A percentile compares a stretch with the other conserved stretches of the same genome.
phyloP scores from a whole-genome alignment of 2,888 invertebrate genomes.

The Drosophila percnosoma region DNA sequence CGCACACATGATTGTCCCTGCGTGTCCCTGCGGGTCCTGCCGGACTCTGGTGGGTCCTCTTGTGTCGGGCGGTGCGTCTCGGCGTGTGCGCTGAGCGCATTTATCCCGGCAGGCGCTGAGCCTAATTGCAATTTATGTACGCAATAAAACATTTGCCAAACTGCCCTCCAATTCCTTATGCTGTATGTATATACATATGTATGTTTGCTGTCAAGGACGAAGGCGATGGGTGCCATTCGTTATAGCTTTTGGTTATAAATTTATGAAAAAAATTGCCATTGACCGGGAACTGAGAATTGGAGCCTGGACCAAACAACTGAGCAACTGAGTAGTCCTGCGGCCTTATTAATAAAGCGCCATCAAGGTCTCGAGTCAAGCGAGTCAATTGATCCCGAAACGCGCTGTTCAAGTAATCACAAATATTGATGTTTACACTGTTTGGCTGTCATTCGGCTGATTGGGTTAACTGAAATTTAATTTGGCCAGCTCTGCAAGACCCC shows the following conservation, averaged over 20 bases:
- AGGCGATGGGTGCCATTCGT: conserved; percentile 57
- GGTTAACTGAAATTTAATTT: conserved; percentile 70
- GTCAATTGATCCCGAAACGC: conserved; percentile 60
- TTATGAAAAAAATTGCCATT: conserved; percentile 68
- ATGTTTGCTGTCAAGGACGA: conserved; percentile 31
- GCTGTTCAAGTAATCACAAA: conserved; percentile 62
- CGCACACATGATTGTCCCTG: conserved; percentile 63
- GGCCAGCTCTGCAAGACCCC: conserved; percentile 10
- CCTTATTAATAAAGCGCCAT: conserved; percentile 68
- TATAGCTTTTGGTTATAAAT: conserved; percentile 72
- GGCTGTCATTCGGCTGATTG: conserved; percentile 52
- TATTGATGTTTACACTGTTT: conserved; percentile 35
- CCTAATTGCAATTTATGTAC: conserved; percentile 80
- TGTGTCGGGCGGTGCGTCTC: conserved; percentile 14
- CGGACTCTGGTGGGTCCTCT: conserved; percentile 16
- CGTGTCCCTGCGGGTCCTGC: conserved; percentile 45
- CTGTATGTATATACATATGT: not conserved
- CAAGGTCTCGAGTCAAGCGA: conserved; percentile 25
- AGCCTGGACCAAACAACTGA: conserved; percentile 15
- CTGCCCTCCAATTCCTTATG: conserved; percentile 39
- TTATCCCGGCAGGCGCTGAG: conserved; percentile 72
- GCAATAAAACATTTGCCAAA: conserved; percentile 78
- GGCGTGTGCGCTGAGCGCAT: conserved; percentile 39
- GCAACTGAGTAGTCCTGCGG: conserved; percentile 48
- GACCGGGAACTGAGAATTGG: conserved; percentile 17